These are phyloP conservation scores for Nemapogon koenigi DNA, from an alignment of 2,888 invertebrate species.

Conservation along the genomic window DNA sequence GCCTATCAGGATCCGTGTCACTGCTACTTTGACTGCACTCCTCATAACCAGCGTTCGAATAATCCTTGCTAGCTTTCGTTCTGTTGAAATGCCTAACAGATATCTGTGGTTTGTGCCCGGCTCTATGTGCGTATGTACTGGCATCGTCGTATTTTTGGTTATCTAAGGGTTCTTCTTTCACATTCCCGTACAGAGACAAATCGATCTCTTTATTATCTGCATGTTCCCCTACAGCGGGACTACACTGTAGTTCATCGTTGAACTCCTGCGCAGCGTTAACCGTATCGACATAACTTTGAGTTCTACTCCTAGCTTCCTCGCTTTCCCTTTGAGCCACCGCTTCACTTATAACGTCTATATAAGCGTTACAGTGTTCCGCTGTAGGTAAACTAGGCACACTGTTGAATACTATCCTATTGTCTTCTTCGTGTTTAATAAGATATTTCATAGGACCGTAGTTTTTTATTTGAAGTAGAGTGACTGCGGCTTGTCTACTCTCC, in stretches of 20 bases:
- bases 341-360: conserved; percentile 59
- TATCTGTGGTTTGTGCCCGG: conserved; percentile 43
- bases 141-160: conserved; percentile 27
- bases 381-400: conserved; percentile 63
- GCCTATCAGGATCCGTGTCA: conserved; percentile 76
- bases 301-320: conserved; percentile 47
- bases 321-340: conserved; percentile 57
- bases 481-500: conserved; percentile 59
- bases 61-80: conserved; percentile 43
- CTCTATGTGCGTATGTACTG: conserved; percentile 31
- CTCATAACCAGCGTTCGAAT: conserved; percentile 54
- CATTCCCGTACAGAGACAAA: conserved; percentile 45
- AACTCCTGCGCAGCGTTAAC: conserved; percentile 39
- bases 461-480: conserved; percentile 56
- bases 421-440: conserved; percentile 45
- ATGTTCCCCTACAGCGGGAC: conserved; percentile 26
- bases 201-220: conserved; percentile 57
- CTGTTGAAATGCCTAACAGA: conserved; percentile 33
- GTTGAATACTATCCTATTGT: conserved; percentile 65
- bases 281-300: conserved; percentile 40
- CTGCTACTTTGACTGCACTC: conserved; percentile 72
- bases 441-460: conserved; percentile 59
- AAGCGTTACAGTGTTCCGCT: conserved; percentile 60
- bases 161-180: conserved; percentile 43
- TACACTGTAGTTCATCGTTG: conserved; percentile 37